These are phyloP conservation scores for Otus scops DNA, from an alignment of 2,797 vertebrate species.

Conservation along the genomic window DNA sequence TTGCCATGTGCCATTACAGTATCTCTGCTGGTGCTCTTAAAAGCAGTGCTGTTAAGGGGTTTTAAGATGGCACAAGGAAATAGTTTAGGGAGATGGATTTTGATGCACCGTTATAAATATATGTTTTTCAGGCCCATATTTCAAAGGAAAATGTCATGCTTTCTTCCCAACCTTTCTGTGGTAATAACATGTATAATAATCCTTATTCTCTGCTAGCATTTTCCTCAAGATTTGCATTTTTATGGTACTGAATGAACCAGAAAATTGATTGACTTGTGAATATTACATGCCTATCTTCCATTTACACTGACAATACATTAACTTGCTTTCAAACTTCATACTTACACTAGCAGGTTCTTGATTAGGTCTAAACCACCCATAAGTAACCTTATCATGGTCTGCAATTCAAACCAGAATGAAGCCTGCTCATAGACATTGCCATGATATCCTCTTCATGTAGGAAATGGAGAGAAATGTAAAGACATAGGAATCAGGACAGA, in stretches of 20 bases:
- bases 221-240: neutral
- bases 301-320: neutral
- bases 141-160: conserved; percentile 22
- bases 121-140: neutral
- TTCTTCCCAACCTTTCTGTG: conserved; percentile 1
- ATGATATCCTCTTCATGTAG: neutral
- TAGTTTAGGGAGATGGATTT: conserved; percentile 47
- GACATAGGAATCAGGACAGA: neutral
- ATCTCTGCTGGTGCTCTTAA: conserved; percentile 35
- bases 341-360: neutral
- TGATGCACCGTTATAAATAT: conserved; percentile 16
- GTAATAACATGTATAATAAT: neutral
- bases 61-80: neutral
- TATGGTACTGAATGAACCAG: neutral
- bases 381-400: neutral
- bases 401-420: neutral
- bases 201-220: neutral
- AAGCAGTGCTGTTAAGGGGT: neutral
- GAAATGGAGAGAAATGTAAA: neutral
- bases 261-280: conserved; percentile 25
- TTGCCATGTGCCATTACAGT: conserved; percentile 2
- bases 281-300: neutral
- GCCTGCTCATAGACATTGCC: neutral
- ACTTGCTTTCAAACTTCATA: conserved; percentile 6
- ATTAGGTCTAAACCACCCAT: neutral